phyloP scores from a whole-genome alignment of 2,888 invertebrate species.

The Nymphalis c-album region DNA sequence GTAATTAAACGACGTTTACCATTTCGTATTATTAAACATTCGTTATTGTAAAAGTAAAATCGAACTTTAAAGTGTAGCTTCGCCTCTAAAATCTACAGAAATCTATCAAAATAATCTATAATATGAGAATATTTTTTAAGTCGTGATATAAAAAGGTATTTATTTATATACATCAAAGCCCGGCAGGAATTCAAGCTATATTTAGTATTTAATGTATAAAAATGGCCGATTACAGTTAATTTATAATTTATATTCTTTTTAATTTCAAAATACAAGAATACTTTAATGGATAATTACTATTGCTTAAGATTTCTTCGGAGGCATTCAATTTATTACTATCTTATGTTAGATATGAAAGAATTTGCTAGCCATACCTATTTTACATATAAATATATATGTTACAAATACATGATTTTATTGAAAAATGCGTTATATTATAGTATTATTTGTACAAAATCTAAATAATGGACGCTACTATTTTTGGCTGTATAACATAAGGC shows the following conservation, averaged over 20 bases:
- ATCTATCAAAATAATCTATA: constrained; percentile 20
- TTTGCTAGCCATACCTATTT: constrained; percentile 24
- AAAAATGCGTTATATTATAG: constrained; percentile 1
- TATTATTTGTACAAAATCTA: constrained; percentile 1
- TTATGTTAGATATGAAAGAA: constrained; percentile 4
- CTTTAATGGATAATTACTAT: constrained; percentile 44
- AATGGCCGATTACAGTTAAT: constrained; percentile 26
- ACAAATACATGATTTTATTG: constrained; percentile 26
- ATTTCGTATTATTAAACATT: no score
- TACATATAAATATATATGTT: constrained; percentile 29
- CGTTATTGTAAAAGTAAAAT: constrained; percentile 14
- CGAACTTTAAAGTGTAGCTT: constrained; percentile 16
- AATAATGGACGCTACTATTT: background rate
- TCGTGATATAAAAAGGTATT: constrained; percentile 19
- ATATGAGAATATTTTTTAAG: constrained; percentile 13
- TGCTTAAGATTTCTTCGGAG: constrained; percentile 56
- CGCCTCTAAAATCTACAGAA: constrained; percentile 25
- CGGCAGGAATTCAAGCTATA: constrained; percentile 33
- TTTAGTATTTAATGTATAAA: constrained; percentile 26
- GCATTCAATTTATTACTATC: constrained; percentile 35
- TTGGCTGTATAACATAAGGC: background rate
- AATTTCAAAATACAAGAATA: constrained; percentile 35
- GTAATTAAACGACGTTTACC: no score
- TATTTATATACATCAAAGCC: constrained; percentile 12
- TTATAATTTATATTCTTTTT: constrained; percentile 6